Evolutionary conservation across 2,797 vertebrate genomes (phyloP).

Genomic region (Mastacembelus armatus): DNA sequence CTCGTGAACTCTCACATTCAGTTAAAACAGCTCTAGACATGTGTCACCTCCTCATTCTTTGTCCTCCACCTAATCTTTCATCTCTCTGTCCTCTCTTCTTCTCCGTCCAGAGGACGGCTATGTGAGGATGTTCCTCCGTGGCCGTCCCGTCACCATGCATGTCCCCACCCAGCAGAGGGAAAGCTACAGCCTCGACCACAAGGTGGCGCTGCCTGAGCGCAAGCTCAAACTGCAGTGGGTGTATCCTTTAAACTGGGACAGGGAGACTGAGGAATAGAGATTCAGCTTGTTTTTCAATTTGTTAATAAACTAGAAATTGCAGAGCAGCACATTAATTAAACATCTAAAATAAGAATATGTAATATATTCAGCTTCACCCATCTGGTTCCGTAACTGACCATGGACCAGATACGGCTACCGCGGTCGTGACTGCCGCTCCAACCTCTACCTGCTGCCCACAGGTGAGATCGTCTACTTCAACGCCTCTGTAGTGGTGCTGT

Average conservation of each 20-base stretch:
- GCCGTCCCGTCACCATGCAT: constrained; percentile 91
- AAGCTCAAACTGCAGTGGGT: constrained; percentile 93
- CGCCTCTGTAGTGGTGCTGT: constrained; percentile 91
- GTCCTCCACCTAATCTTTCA: background rate
- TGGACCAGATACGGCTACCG: constrained; percentile 89
- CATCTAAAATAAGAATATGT: too few relatives aligned
- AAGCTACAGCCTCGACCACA: constrained; percentile 87
- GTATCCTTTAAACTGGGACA: constrained; percentile 86
- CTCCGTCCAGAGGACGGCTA: constrained; percentile 87
- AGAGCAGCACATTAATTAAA: too few relatives aligned
- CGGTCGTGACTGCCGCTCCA: constrained; percentile 91
- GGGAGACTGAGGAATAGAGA: too few relatives aligned
- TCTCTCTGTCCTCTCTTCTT: background rate
- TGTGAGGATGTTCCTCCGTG: constrained; percentile 92
- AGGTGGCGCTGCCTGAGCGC: constrained; percentile 83
- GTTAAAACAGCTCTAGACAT: background rate
- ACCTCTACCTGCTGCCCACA: constrained; percentile 92
- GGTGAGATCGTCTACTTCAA: constrained; percentile 95
- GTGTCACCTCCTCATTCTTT: background rate
- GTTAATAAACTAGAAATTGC: background rate
- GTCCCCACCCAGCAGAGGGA: constrained; percentile 84
- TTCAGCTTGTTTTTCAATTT: background rate
- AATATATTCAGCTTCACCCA: fast-evolving
- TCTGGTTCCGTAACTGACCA: constrained; percentile 63
- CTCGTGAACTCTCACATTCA: background rate